These are phyloP conservation scores for Cerceris ruficornis DNA, from an alignment of 2,888 invertebrate species.

Conservation along the genomic window DNA sequence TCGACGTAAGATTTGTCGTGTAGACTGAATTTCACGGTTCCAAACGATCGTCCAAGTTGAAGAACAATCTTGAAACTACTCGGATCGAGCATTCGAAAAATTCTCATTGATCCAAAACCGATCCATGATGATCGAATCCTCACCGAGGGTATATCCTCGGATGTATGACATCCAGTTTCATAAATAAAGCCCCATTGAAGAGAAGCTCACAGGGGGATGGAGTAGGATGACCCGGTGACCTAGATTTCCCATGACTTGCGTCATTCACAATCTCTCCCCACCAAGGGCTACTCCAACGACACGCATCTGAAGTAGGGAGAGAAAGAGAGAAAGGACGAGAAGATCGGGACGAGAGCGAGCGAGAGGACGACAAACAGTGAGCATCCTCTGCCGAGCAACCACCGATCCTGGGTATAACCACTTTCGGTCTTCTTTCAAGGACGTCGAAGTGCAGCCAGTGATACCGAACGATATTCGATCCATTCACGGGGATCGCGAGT, in stretches of 20 bases:
- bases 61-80: no score
- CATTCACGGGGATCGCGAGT: conserved; percentile 31
- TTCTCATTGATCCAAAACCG: no score
- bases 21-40: no score
- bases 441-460: conserved; percentile 26
- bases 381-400: conserved; percentile 23
- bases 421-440: conserved; percentile 63
- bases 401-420: conserved; percentile 30
- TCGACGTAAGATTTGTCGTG: no score
- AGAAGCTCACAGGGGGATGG: conserved; percentile 71
- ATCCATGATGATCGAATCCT: conserved; percentile 1
- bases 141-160: conserved; percentile 51
- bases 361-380: conserved; percentile 29
- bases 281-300: conserved; percentile 55
- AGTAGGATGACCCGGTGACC: conserved; percentile 80
- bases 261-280: conserved; percentile 80
- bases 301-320: conserved; percentile 54
- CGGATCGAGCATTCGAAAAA: no score
- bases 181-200: conserved; percentile 80
- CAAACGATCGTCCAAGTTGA: no score
- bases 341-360: conserved; percentile 26
- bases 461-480: conserved; percentile 22
- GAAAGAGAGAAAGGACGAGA: conserved; percentile 21
- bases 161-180: conserved; percentile 68
- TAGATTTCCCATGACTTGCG: conserved; percentile 77